A percentile compares a stretch with the other conserved stretches of the same genome.
Evolutionary conservation across 1,140 invertebrate species (phyloP).

Genomic region (Drosophila tsacasi): DNA sequence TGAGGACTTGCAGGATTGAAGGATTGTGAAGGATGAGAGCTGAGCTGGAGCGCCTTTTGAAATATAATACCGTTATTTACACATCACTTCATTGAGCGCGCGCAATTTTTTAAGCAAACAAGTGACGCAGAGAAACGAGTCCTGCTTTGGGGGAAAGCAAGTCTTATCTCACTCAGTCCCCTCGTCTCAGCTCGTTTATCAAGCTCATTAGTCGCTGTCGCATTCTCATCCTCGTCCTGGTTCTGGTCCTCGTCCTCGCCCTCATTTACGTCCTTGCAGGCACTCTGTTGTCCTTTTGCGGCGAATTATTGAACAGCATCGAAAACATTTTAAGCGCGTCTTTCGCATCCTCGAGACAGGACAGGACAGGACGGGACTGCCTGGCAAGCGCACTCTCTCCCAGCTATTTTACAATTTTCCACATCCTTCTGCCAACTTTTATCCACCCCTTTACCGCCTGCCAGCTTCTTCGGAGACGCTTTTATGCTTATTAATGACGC

Average conservation of each 20-base stretch:
- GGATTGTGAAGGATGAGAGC: conserved; percentile 9
- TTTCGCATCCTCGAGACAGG: conserved; percentile 26
- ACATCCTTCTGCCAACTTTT: not conserved
- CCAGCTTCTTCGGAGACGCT: conserved; percentile 38
- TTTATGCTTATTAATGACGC: conserved; percentile 80
- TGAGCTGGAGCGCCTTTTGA: conserved; percentile 20
- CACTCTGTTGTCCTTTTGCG: conserved; percentile 49
- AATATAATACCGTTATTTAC: conserved; percentile 66
- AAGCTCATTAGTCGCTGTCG: conserved; percentile 63
- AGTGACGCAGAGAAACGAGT: conserved; percentile 10
- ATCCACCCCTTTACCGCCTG: not conserved
- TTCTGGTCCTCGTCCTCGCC: conserved; percentile 17
- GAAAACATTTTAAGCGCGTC: conserved; percentile 78
- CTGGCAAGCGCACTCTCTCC: not conserved
- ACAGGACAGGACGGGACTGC: not conserved
- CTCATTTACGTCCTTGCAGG: conserved; percentile 9
- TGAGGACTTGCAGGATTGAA: not conserved
- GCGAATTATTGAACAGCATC: conserved; percentile 81
- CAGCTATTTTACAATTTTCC: conserved; percentile 7
- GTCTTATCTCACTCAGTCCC: conserved; percentile 25
- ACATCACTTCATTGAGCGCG: conserved; percentile 64
- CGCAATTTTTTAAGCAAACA: conserved; percentile 54
- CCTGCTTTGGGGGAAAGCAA: not conserved
- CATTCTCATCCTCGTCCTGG: conserved; percentile 13
- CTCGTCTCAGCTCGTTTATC: conserved; percentile 54